phyloP scores from a whole-genome alignment of 2,113 vertebrate genomes.

The Martes martes region DNA sequence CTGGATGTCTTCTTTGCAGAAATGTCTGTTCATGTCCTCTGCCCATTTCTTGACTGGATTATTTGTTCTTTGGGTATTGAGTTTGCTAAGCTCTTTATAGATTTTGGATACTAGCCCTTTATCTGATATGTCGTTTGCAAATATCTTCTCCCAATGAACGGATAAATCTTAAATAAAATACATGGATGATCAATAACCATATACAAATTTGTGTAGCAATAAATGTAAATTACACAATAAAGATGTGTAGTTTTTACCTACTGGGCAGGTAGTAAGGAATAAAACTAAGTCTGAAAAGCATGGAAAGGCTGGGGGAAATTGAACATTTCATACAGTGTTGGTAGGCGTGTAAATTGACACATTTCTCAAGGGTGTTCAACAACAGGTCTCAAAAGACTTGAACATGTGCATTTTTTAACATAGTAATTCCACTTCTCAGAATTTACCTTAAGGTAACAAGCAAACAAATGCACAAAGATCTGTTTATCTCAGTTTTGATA shows the following conservation, averaged over 20 bases:
- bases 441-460: not conserved
- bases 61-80: no score
- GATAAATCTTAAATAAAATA: slow-evolving; percentile 22
- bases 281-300: not conserved
- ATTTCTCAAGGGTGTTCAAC: not conserved
- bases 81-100: no score
- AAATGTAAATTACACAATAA: not conserved
- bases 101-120: no score
- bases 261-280: not conserved
- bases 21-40: no score
- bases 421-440: not conserved
- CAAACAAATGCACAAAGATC: not conserved
- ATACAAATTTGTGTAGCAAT: not conserved
- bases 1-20: no score
- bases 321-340: not conserved
- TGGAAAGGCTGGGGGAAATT: not conserved
- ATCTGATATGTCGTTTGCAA: no score
- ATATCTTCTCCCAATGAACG: not conserved
- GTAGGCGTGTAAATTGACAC: not conserved
- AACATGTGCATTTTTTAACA: not conserved
- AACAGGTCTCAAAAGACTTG: not conserved
- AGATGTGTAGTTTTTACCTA: not conserved
- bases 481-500: not conserved
- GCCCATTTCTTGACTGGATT: no score
- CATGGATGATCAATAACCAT: not conserved